Evolutionary conservation across 2,888 invertebrate genomes (phyloP).

Genomic region (Rhopalosiphum nymphaeae): DNA sequence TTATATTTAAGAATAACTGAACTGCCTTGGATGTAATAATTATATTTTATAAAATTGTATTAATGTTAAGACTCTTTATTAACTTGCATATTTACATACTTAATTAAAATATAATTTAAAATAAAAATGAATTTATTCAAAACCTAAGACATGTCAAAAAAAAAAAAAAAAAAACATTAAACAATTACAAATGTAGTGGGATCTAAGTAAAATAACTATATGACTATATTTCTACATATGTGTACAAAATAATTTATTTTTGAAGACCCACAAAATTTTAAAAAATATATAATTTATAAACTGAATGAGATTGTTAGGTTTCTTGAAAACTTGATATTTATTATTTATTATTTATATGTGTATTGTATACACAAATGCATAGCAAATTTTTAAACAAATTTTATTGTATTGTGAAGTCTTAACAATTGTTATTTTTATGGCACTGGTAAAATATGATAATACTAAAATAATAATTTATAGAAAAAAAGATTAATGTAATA

Average conservation of each 20-base stretch:
- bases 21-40: not conserved
- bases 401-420: not conserved
- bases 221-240: not conserved
- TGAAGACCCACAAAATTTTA: not conserved
- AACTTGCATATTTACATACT: not conserved
- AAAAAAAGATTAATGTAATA: not conserved
- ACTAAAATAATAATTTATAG: not conserved
- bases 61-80: not conserved
- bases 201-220: not conserved
- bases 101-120: not conserved
- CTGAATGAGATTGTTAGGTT: not conserved
- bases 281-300: not conserved
- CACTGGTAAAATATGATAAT: not conserved
- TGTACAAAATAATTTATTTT: not conserved
- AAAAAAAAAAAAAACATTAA: not conserved
- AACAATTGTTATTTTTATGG: not conserved
- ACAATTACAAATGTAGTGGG: not conserved
- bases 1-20: not conserved
- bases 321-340: not conserved
- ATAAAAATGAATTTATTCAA: not conserved
- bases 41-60: not conserved
- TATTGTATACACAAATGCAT: not conserved
- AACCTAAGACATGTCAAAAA: not conserved
- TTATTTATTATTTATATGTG: not conserved
- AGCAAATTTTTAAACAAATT: not conserved